A percentile compares a stretch with the other conserved stretches of the same genome.
Conservation (phyloP, 30 jellyfish, hydroid and myxozoan genomes). For the Clytia hemisphaerica region DNA sequence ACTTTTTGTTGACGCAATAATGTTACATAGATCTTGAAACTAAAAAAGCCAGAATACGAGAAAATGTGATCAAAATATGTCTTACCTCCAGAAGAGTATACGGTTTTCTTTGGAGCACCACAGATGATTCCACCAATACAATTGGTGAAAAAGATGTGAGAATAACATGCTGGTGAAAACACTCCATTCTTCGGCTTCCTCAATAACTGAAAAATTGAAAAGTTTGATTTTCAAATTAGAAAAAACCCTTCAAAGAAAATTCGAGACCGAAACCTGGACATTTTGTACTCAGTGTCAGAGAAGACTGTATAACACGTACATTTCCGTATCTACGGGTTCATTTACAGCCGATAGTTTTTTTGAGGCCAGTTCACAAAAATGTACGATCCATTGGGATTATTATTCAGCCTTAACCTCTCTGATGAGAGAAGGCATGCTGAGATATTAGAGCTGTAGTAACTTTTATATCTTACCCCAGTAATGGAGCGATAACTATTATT, state of each 20-base stretch:
- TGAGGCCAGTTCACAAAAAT: no score
- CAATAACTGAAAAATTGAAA: constrained; percentile 34
- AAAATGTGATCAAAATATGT: neutral
- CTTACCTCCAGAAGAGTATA: constrained; percentile 54
- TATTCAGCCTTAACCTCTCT: no score
- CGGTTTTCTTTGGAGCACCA: constrained; percentile 63
- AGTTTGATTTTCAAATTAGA: neutral
- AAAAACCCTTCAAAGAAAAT: no score
- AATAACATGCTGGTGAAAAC: constrained; percentile 84
- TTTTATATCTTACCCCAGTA: constrained; percentile 40
- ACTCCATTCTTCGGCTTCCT: constrained; percentile 55
- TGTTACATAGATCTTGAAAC: neutral
- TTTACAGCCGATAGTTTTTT: no score
- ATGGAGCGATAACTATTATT: constrained; percentile 65
- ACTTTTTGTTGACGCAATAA: no score
- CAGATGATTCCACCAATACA: constrained; percentile 82
- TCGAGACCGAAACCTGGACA: no score
- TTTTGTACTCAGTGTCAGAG: no score
- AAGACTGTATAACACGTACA: no score
- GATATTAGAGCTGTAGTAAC: neutral
- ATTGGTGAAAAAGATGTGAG: constrained; percentile 71
- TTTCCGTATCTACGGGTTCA: no score
- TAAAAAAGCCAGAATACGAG: neutral
- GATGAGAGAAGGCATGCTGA: constrained; percentile 2
- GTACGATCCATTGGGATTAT: no score